These are phyloP conservation scores for Prochilodus magdalenae DNA, from an alignment of 2,113 vertebrate genomes.

Conservation along the genomic window DNA sequence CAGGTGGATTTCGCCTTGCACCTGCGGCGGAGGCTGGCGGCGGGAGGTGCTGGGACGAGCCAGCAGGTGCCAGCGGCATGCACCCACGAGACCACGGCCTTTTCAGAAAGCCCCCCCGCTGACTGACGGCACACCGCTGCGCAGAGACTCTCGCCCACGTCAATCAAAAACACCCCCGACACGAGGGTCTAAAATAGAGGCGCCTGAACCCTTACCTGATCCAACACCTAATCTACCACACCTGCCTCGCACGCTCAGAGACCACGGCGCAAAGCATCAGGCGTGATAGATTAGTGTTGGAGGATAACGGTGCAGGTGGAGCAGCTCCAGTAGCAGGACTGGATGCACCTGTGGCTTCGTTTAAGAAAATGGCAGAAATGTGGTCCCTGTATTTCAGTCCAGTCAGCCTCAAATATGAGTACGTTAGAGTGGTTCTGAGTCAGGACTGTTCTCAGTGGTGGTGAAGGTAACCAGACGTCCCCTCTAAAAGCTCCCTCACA, in stretches of 20 bases:
- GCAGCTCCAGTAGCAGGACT: neutral
- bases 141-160: neutral
- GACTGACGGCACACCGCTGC: neutral
- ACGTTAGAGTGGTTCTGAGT: too few species aligned
- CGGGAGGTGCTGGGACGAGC: constrained; percentile 24
- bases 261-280: neutral
- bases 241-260: neutral
- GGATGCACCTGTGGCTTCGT: too few species aligned
- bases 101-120: neutral
- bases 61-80: neutral
- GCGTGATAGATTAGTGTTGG: neutral
- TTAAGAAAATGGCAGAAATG: too few species aligned
- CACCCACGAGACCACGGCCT: neutral
- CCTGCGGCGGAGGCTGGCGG: constrained; percentile 70
- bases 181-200: neutral
- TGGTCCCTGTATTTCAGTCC: too few species aligned
- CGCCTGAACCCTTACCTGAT: neutral
- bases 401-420: too few species aligned
- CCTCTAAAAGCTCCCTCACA: too few species aligned
- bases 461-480: too few species aligned
- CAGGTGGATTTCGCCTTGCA: constrained; percentile 79
- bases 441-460: too few species aligned
- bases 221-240: neutral
- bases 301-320: neutral
- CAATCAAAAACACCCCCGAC: neutral